Evolutionary conservation across 1,140 invertebrate genomes (phyloP).

Genomic region (Eubasilissa regina): DNA sequence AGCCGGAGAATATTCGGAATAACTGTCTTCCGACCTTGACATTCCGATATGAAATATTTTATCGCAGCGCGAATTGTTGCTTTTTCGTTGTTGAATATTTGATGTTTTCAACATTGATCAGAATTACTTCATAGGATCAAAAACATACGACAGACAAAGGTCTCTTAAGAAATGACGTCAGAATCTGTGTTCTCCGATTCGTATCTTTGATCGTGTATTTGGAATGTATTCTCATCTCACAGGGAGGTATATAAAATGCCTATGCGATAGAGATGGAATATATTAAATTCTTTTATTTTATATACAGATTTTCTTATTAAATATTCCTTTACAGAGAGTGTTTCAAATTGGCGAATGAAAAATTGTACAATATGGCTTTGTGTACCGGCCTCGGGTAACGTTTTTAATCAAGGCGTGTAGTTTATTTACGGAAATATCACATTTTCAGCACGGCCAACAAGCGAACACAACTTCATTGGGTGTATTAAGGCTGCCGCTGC

Average conservation of each 20-base stretch:
- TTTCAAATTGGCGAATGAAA: slow-evolving; percentile 22
- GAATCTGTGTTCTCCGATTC: slow-evolving; percentile 32
- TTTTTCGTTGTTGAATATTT: slow-evolving; percentile 39
- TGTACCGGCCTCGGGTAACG: slow-evolving; percentile 13
- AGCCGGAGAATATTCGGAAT: neutral
- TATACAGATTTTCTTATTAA: neutral
- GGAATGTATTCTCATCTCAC: slow-evolving; percentile 23
- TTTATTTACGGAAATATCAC: slow-evolving; percentile 22
- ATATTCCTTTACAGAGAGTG: slow-evolving; percentile 22
- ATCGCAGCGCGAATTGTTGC: slow-evolving; percentile 11
- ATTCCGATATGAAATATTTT: slow-evolving; percentile 33
- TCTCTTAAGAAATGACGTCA: slow-evolving; percentile 35
- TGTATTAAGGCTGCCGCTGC: neutral
- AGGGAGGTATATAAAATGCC: slow-evolving; percentile 26
- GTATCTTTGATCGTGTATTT: slow-evolving; percentile 32
- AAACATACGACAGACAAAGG: neutral
- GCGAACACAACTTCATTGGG: neutral
- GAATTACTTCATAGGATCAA: slow-evolving; percentile 35
- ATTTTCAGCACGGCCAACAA: slow-evolving; percentile 3
- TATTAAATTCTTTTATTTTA: slow-evolving; percentile 5
- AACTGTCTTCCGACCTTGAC: slow-evolving; percentile 29
- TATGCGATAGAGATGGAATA: slow-evolving; percentile 1
- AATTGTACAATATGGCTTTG: slow-evolving; percentile 17
- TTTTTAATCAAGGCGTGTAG: slow-evolving; percentile 33
- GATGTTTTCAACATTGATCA: slow-evolving; percentile 41